Percentiles rank a stretch among this genome's conserved stretches.
These are phyloP conservation scores for Epinotia ramella DNA, from an alignment of 2,888 invertebrate genomes.

Conservation along the genomic window DNA sequence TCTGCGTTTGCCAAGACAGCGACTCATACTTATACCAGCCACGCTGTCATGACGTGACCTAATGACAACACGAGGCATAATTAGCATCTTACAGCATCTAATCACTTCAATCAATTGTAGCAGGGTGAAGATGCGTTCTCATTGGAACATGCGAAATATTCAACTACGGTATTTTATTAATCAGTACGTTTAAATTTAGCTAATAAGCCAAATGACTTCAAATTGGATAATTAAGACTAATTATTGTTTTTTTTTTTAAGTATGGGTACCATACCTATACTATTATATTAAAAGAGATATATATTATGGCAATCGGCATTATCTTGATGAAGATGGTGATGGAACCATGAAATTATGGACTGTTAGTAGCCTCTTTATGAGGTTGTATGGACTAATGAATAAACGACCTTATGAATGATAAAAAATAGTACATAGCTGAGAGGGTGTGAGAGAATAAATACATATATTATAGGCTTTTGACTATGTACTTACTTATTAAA, in stretches of 20 bases:
- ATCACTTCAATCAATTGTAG: slow-evolving; percentile 10
- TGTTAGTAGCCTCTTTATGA: neutral
- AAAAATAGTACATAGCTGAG: neutral
- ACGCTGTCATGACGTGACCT: neutral
- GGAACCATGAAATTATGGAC: too few species aligned
- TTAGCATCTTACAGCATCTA: slow-evolving; percentile 11
- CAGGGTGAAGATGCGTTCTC: slow-evolving; percentile 7
- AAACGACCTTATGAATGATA: neutral
- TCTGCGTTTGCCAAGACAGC: neutral
- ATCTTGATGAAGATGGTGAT: too few species aligned
- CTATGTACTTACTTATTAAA: neutral
- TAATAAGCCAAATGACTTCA: too few species aligned
- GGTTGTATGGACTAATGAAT: neutral
- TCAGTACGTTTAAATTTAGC: neutral
- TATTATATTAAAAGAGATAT: too few species aligned
- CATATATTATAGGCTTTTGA: neutral
- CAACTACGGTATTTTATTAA: neutral
- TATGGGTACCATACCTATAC: too few species aligned
- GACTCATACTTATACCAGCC: neutral
- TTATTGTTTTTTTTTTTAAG: too few species aligned
- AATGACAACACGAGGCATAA: slow-evolving; percentile 1
- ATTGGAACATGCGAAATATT: neutral
- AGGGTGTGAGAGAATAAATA: neutral
- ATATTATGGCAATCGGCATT: too few species aligned
- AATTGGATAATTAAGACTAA: too few species aligned